A percentile compares a stretch with the other conserved stretches of the same genome.
These are phyloP conservation scores for Electrophaes corylata DNA, from an alignment of 2,888 invertebrate genomes.

Conservation along the genomic window DNA sequence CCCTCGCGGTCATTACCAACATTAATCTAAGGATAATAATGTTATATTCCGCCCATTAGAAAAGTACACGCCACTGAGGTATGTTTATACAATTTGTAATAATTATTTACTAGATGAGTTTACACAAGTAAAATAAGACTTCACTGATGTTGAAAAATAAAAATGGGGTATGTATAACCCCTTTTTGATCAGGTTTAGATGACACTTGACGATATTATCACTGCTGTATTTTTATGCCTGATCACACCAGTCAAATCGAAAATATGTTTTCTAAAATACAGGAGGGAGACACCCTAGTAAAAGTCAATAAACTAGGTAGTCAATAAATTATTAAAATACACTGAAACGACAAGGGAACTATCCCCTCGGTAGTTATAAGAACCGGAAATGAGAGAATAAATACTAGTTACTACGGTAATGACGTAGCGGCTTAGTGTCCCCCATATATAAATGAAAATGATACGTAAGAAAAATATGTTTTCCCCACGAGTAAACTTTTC, in stretches of 20 bases:
- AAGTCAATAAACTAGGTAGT: constrained; percentile 41
- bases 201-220: too few species aligned
- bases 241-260: constrained; percentile 15
- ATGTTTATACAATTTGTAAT: too few species aligned
- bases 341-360: constrained; percentile 41
- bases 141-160: too few species aligned
- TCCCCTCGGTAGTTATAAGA: constrained; percentile 43
- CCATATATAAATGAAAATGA: constrained; percentile 49
- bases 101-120: too few species aligned
- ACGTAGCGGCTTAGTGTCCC: constrained; percentile 51
- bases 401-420: constrained; percentile 45
- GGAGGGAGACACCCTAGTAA: background rate
- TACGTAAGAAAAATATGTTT: constrained; percentile 43
- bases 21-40: constrained; percentile 50
- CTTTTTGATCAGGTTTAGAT: too few species aligned
- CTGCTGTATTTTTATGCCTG: background rate
- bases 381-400: constrained; percentile 13
- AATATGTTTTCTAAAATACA: background rate
- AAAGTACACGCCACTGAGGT: constrained; percentile 40
- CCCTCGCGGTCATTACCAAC: constrained; percentile 34
- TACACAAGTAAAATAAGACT: too few species aligned
- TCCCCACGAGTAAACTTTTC: constrained; percentile 33
- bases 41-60: constrained; percentile 49
- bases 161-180: too few species aligned
- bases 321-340: constrained; percentile 36